phyloP scores from a whole-genome alignment of 2,797 vertebrate species.

The Urophycis tenuis region DNA sequence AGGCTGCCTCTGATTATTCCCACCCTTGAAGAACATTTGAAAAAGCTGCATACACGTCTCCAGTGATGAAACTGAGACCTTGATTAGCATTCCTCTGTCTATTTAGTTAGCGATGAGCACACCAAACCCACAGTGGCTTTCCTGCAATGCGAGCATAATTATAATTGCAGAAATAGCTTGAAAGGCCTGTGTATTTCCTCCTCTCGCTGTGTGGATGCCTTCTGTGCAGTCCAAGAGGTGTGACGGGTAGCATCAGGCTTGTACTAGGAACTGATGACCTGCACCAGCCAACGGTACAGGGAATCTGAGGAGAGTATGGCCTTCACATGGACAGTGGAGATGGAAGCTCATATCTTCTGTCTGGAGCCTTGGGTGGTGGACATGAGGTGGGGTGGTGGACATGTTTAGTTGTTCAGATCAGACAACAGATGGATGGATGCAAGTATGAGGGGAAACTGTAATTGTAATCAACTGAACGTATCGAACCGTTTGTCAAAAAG shows the following conservation, averaged over 20 bases:
- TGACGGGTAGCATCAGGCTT: constrained; percentile 47
- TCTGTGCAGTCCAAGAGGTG: constrained; percentile 53
- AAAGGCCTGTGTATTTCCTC: constrained; percentile 45
- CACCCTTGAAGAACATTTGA: constrained; percentile 42
- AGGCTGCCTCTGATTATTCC: constrained; percentile 52
- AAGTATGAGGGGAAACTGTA: neutral
- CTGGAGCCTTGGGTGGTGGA: neutral
- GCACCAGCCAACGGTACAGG: neutral
- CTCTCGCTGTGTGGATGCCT: constrained; percentile 29
- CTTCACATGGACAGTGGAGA: neutral
- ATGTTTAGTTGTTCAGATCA: neutral
- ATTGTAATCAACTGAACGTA: neutral
- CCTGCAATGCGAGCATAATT: constrained; percentile 54
- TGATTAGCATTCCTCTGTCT: constrained; percentile 58
- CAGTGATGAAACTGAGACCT: constrained; percentile 47
- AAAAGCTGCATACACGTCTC: constrained; percentile 44
- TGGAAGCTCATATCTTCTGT: neutral
- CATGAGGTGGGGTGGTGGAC: neutral
- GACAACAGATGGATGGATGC: too few species aligned
- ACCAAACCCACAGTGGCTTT: constrained; percentile 39
- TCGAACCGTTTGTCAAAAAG: neutral
- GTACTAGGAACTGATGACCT: constrained; percentile 29
- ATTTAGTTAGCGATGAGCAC: constrained; percentile 48
- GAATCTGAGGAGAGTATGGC: neutral
- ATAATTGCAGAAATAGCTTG: constrained; percentile 65